Evolutionary conservation across 2,888 invertebrate species (phyloP).

Genomic region (Sericinus montela): DNA sequence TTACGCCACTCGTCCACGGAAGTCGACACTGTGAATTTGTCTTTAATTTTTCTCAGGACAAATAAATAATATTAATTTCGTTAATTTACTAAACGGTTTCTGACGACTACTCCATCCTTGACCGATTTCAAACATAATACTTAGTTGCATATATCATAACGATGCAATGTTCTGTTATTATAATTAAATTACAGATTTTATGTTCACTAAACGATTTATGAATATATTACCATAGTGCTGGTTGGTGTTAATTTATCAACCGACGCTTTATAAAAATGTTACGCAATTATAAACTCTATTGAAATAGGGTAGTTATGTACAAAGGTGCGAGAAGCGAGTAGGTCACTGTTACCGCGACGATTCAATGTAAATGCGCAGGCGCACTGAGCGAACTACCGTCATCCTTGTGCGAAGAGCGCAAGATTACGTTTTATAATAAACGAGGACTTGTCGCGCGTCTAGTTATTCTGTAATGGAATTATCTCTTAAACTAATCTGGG

Average conservation of each 20-base stretch:
- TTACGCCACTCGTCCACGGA: too few species aligned
- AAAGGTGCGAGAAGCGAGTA: slow-evolving; percentile 36
- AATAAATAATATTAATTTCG: too few species aligned
- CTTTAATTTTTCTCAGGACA: too few species aligned
- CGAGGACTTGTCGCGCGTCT: slow-evolving; percentile 16
- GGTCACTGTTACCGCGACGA: slow-evolving; percentile 53
- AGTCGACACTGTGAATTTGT: too few species aligned
- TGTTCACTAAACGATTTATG: background rate
- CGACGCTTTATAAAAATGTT: background rate
- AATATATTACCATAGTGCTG: background rate
- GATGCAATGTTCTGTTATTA: too few species aligned
- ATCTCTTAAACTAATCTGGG: too few species aligned
- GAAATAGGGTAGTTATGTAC: slow-evolving; percentile 19
- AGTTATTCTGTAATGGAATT: too few species aligned
- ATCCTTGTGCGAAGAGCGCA: slow-evolving; percentile 33
- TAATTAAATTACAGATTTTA: too few species aligned
- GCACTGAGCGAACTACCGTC: slow-evolving; percentile 37
- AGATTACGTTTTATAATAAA: slow-evolving; percentile 19
- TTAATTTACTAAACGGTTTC: too few species aligned
- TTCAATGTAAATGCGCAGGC: slow-evolving; percentile 69
- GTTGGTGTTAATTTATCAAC: background rate
- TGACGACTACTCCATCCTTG: too few species aligned
- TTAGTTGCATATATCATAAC: too few species aligned
- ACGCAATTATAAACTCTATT: background rate
- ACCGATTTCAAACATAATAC: too few species aligned